Evolutionary conservation across 2,113 vertebrate genomes (phyloP), one percentile per base, ranked within the genome.

Genomic region (Erythrocebus patas): DNA sequence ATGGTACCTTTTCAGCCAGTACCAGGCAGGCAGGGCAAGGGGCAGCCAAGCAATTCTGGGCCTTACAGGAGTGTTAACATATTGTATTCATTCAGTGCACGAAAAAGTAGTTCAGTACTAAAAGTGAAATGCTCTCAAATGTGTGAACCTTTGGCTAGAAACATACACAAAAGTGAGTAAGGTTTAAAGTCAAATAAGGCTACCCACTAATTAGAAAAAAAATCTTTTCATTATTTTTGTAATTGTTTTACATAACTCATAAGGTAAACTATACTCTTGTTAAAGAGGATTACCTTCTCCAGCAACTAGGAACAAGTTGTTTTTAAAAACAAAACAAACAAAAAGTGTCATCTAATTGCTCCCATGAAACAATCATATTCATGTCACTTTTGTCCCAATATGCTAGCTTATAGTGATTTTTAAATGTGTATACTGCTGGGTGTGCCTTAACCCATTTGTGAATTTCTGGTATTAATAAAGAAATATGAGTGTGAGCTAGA

Each of bases 1-100:
- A 99, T 98, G 99, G 99, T 99, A 99, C 99, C 99, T 99, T 99
- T 99, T 99, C 98, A 99, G 98, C 98, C 98, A 99, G 99, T 97
- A 90, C 82, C 82, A 98, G 98, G 98, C 99, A 99, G 99, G 98
- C 99, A 98, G 98, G 98, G 98, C 99, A 99, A 99, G 98, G 99
- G 98, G 98, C 98, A 98, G 99, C 98, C 98, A 98, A 98, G 98
- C 98, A 98, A 98, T 98, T 98, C 98, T 98, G 98, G 97, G 98
- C 98, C 91, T 96, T 97, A 98, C 98, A 98, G 98, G 98, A 98
- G 98, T 98, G 98, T 98, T 98, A 99, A 98, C 98, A 98, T 98
- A 98, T 97, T 98, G 98, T 98, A 98, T 98, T 99, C 98, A 99
- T 98, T 98, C 98, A 96, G 50, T 91, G 98, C 88, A 92, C 96